These are phyloP conservation scores for Propithecus deckenii DNA, from an alignment of 2,797 vertebrate genomes.

Conservation along the genomic window DNA sequence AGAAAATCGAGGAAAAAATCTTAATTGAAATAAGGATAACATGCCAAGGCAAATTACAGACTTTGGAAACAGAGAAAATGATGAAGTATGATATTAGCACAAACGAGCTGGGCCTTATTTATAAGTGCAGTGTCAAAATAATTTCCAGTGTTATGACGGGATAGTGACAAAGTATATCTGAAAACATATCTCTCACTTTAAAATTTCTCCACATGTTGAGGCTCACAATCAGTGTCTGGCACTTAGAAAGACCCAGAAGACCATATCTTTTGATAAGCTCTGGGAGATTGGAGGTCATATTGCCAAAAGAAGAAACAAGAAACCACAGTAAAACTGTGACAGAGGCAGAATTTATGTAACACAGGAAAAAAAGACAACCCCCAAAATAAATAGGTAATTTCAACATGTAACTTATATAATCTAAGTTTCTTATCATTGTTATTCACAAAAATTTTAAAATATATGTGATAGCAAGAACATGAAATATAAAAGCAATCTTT, in stretches of 20 bases:
- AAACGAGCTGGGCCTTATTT: conserved; percentile 75
- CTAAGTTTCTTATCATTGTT: neutral
- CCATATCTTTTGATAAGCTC: neutral
- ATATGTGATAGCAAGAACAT: neutral
- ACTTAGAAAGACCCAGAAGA: conserved; percentile 51
- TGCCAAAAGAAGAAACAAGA: neutral
- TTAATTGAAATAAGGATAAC: conserved; percentile 72
- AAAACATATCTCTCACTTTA: conserved; percentile 71
- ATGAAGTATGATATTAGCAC: conserved; percentile 77
- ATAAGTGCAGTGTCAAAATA: conserved; percentile 78
- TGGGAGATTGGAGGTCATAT: neutral
- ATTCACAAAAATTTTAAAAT: neutral
- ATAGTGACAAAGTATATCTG: conserved; percentile 76
- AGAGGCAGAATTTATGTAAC: neutral
- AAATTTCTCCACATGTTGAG: conserved; percentile 63
- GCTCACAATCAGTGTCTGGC: conserved; percentile 38
- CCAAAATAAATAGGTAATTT: neutral
- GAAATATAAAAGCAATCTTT: neutral
- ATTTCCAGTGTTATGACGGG: conserved; percentile 74
- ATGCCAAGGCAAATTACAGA: conserved; percentile 79
- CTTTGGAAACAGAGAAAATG: conserved; percentile 77
- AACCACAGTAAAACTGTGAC: neutral
- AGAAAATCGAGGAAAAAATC: conserved; percentile 56
- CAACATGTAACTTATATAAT: neutral
- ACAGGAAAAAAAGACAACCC: neutral